Conservation (phyloP, 2,797 vertebrate genomes). For the Danionella dracula region DNA sequence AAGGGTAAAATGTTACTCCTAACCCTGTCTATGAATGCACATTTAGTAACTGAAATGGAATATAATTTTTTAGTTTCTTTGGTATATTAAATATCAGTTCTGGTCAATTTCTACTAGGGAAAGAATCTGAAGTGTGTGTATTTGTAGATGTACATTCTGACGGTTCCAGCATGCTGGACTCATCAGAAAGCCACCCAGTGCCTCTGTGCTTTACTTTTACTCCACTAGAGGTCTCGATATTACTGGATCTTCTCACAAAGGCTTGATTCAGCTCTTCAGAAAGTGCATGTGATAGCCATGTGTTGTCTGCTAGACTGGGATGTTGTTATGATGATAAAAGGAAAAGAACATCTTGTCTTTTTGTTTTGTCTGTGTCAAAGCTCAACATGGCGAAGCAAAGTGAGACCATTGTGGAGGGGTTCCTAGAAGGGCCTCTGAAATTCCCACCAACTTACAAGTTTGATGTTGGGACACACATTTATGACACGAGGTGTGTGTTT, state of each 20-base stretch:
- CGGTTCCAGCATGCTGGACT: not conserved
- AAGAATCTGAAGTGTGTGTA: not conserved
- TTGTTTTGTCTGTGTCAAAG: conserved; percentile 59
- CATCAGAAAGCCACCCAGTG: not conserved
- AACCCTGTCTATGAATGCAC: no score
- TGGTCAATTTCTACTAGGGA: no score
- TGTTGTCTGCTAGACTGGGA: not conserved
- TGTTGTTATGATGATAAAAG: not conserved
- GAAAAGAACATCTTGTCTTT: not conserved
- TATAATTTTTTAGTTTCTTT: no score
- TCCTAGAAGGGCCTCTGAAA: conserved; percentile 84
- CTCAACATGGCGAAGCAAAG: conserved; percentile 91
- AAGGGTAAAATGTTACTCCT: no score
- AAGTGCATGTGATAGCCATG: not conserved
- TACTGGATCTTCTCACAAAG: not conserved
- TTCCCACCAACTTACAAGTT: conserved; percentile 98
- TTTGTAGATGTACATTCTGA: not conserved
- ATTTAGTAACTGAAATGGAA: no score
- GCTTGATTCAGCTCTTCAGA: not conserved
- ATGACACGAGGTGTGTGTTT: conserved; percentile 85
- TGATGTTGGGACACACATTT: conserved; percentile 93
- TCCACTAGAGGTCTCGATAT: conserved; percentile 51
- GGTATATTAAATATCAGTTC: no score
- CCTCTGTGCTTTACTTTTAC: not conserved
- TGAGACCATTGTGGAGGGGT: conserved; percentile 87